These are phyloP conservation scores for Heliconius charithonia DNA, from an alignment of 2,888 invertebrate genomes.

Conservation along the genomic window DNA sequence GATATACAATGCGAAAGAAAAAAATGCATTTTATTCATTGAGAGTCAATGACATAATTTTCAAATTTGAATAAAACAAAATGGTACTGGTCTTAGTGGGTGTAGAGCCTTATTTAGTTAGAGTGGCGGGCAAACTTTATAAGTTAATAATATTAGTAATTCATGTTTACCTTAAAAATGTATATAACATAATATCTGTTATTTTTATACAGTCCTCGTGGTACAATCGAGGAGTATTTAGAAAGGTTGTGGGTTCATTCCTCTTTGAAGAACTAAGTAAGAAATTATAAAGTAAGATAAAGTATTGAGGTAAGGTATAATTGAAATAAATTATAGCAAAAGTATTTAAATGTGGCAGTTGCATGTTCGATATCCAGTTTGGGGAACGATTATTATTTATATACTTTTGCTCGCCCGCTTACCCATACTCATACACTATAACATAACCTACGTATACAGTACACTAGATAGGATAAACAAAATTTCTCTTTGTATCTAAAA, in stretches of 20 bases:
- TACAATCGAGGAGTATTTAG: background rate
- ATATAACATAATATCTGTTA: background rate
- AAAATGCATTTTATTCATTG: background rate
- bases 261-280: too few relatives aligned
- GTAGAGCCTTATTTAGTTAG: constrained; percentile 29
- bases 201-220: background rate
- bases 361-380: too few relatives aligned
- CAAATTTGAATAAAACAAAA: constrained; percentile 27
- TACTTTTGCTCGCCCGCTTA: too few relatives aligned
- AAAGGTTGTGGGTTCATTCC: too few relatives aligned
- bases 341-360: too few relatives aligned
- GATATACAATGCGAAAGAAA: background rate
- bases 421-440: too few relatives aligned
- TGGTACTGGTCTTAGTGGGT: constrained; percentile 34
- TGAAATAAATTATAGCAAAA: too few relatives aligned
- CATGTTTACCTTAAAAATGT: constrained; percentile 9
- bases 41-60: constrained; percentile 24
- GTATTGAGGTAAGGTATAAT: too few relatives aligned
- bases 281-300: too few relatives aligned
- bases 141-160: background rate
- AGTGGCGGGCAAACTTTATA: constrained; percentile 25
- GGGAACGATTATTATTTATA: too few relatives aligned
- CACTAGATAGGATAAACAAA: too few relatives aligned
- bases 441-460: too few relatives aligned
- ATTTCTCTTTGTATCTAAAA: background rate